Conservation (phyloP, 2,888 invertebrate genomes). For the Xylota segnis region DNA sequence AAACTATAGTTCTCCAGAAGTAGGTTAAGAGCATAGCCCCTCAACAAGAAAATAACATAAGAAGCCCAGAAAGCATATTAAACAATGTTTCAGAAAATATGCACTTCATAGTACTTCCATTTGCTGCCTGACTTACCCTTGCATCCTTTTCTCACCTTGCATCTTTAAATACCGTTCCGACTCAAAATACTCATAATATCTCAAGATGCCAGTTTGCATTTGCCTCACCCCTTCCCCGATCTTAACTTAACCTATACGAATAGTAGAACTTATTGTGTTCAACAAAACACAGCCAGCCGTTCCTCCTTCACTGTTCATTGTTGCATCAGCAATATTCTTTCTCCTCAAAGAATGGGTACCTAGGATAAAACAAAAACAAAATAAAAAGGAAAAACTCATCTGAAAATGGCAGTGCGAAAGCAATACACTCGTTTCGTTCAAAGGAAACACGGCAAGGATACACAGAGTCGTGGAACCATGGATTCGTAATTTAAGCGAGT, state of each 20-base stretch:
- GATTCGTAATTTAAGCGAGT: constrained; percentile 43
- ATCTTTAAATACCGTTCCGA: constrained; percentile 22
- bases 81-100: constrained; percentile 21
- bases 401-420: constrained; percentile 1
- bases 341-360: background rate
- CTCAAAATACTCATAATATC: constrained; percentile 40
- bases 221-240: constrained; percentile 19
- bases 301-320: constrained; percentile 1
- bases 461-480: background rate
- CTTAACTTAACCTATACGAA: constrained; percentile 20
- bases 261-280: constrained; percentile 41
- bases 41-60: constrained; percentile 18
- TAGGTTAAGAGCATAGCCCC: constrained; percentile 23
- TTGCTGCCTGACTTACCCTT: background rate
- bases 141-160: constrained; percentile 13
- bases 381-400: constrained; percentile 20
- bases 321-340: constrained; percentile 24
- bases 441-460: constrained; percentile 6
- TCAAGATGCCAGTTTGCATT: constrained; percentile 41
- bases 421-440: constrained; percentile 19
- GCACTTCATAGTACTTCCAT: background rate
- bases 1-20: background rate
- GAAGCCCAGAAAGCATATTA: constrained; percentile 8
- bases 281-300: background rate
- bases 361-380: background rate